Base-by-base conservation (phyloP, 2,888 invertebrate species). In the Oithona nana region DNA sequence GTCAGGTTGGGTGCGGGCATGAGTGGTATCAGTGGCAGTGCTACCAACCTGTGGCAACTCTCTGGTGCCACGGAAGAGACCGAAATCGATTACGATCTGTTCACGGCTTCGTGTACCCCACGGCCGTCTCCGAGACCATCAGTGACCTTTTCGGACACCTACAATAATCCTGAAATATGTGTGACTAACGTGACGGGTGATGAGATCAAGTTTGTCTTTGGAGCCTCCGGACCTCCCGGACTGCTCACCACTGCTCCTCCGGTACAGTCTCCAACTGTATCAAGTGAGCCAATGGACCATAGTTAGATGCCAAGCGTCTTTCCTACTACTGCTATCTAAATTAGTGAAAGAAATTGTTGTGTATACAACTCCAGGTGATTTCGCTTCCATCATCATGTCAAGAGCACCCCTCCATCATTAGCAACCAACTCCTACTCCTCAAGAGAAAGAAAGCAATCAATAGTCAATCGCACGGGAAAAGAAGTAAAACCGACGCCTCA, bases 111-210 rank as follows among this genome's bases (percentile, higher is more conserved):
- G 2, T 3, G 16, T 16, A 54, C 8, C 2, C 39, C 39, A 11
- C 39, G 6, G 39, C 6, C 39, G 8, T 39, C 39, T 11, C n/a
- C n/a, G n/a, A n/a, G n/a, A n/a, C n/a, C n/a, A n/a, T 6, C 39
- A 39, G 39, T 16, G 39, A 16, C 39, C 39, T 39, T 39, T 39
- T 6, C 8, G 39, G 54, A 54, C 24, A 16, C 26, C 2, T 20
- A 24, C 3, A 48, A 22, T 11, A 39, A 51, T 11, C 61, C 61
- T 8, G 54, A 51, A 28, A 62, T 62, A 26, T 62, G 62, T 11
- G 62, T 62, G 24, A 62, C 62, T 13, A 39, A 62, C 28, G 55
- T 56, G 16, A 56, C 28, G 6, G 62, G 62, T 22, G 48, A 56
- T 20, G 3, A 62, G 24, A 29, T 62, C 20, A 62, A 55, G 28